Evolutionary conservation across 2,888 invertebrate species (phyloP).

Genomic region (Pterostichus madidus): DNA sequence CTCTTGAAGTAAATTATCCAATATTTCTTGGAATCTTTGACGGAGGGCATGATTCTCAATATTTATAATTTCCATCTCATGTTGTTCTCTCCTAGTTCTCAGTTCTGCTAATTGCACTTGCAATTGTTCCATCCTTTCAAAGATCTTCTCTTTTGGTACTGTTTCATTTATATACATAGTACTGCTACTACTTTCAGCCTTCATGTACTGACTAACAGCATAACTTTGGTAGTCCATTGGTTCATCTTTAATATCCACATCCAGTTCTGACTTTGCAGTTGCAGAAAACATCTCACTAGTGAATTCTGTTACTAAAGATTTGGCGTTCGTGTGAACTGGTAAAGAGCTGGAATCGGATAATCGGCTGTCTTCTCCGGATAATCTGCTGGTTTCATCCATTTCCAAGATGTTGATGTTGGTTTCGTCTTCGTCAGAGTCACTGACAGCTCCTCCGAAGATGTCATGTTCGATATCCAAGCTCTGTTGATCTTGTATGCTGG

Average conservation of each 20-base stretch:
- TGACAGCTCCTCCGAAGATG: conserved; percentile 95
- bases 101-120: conserved; percentile 87
- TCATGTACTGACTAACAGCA: conserved; percentile 38
- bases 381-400: conserved; percentile 87
- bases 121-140: conserved; percentile 84
- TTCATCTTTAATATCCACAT: conserved; percentile 43
- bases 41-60: conserved; percentile 91
- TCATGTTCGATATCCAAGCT: conserved; percentile 83
- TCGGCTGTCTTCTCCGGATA: conserved; percentile 87
- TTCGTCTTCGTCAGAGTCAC: conserved; percentile 91
- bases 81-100: conserved; percentile 86
- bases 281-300: conserved; percentile 60
- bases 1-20: conserved; percentile 89
- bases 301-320: conserved; percentile 60
- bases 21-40: conserved; percentile 87
- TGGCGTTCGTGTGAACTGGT: conserved; percentile 73
- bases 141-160: conserved; percentile 71
- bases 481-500: conserved; percentile 74
- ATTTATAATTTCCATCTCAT: conserved; percentile 89
- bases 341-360: conserved; percentile 85
- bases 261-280: conserved; percentile 36
- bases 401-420: conserved; percentile 85
- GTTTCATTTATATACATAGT: conserved; percentile 49
- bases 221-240: conserved; percentile 42
- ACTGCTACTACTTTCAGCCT: conserved; percentile 29